Percentiles rank a stretch among this genome's conserved stretches.
Conservation (phyloP, 2,888 invertebrate species). For the Parochlus steinenii region DNA sequence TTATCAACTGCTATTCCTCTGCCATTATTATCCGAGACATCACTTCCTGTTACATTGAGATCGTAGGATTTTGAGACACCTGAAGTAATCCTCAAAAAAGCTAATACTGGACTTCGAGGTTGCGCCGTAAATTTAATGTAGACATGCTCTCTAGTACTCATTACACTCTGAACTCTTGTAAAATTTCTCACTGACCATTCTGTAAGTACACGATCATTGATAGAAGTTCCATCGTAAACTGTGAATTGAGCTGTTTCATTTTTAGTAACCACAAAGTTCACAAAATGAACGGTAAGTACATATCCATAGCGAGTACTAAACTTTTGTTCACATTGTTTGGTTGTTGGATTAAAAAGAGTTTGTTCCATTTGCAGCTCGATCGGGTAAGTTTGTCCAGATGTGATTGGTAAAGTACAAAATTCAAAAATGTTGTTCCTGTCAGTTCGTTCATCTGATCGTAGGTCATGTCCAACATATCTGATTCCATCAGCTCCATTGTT, state of each 20-base stretch:
- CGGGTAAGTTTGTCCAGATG: slow-evolving; percentile 74
- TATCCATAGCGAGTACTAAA: slow-evolving; percentile 64
- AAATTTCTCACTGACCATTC: slow-evolving; percentile 61
- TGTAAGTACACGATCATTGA: slow-evolving; percentile 51
- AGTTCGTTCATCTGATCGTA: slow-evolving; percentile 53
- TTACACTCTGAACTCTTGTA: slow-evolving; percentile 76
- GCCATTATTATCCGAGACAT: slow-evolving; percentile 78
- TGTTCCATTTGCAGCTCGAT: slow-evolving; percentile 69
- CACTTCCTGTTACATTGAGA: slow-evolving; percentile 69
- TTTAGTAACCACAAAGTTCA: slow-evolving; percentile 59
- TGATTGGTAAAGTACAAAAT: slow-evolving; percentile 69
- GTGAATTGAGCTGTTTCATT: slow-evolving; percentile 59
- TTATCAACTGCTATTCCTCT: slow-evolving; percentile 91
- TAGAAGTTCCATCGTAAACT: slow-evolving; percentile 61
- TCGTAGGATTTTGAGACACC: slow-evolving; percentile 68
- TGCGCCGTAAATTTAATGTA: slow-evolving; percentile 64
- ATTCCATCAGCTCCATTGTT: slow-evolving; percentile 86
- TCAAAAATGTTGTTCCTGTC: slow-evolving; percentile 65
- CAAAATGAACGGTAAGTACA: slow-evolving; percentile 69
- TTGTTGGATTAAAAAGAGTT: slow-evolving; percentile 49
- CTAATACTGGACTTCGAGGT: slow-evolving; percentile 51
- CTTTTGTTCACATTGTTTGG: slow-evolving; percentile 60
- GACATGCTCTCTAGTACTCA: slow-evolving; percentile 63
- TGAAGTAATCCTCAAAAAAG: slow-evolving; percentile 63
- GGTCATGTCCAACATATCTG: slow-evolving; percentile 68